phyloP scores from a whole-genome alignment of 2,888 invertebrate genomes.

The Drosophila siamana region DNA sequence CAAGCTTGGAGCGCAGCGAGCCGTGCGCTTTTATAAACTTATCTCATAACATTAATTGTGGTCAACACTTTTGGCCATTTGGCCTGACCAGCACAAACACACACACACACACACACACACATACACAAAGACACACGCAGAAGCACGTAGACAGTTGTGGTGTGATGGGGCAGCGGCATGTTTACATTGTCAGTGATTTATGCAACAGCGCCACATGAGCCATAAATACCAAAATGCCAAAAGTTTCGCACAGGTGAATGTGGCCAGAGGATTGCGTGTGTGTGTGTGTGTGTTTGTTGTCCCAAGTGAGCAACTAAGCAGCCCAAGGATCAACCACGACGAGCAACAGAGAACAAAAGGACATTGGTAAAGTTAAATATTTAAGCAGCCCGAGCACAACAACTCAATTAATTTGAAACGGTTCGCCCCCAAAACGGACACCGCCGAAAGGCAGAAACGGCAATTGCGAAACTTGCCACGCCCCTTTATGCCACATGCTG shows the following conservation, averaged over 20 bases:
- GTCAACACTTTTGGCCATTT: slow-evolving; percentile 82
- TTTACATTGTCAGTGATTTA: slow-evolving; percentile 84
- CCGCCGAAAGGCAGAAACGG: slow-evolving; percentile 31
- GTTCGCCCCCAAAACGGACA: slow-evolving; percentile 38
- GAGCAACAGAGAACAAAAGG: slow-evolving; percentile 54
- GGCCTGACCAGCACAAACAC: slow-evolving; percentile 50
- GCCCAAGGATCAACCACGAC: slow-evolving; percentile 71
- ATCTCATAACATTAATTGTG: slow-evolving; percentile 85
- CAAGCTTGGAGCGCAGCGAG: slow-evolving; percentile 59
- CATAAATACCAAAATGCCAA: slow-evolving; percentile 83
- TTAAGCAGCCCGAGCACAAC: slow-evolving; percentile 77
- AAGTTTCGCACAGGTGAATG: slow-evolving; percentile 66
- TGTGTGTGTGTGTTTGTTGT: slow-evolving; percentile 35
- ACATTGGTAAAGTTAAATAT: slow-evolving; percentile 80
- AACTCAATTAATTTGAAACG: slow-evolving; percentile 85
- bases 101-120: slow-evolving; percentile 37
- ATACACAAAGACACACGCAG: slow-evolving; percentile 38
- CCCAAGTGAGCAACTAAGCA: slow-evolving; percentile 83
- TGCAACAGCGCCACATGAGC: slow-evolving; percentile 83
- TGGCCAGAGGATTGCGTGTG: slow-evolving; percentile 25
- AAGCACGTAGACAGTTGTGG: slow-evolving; percentile 3
- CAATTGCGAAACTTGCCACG: slow-evolving; percentile 44
- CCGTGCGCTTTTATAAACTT: slow-evolving; percentile 80
- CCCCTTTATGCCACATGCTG: background rate
- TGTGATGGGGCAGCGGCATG: slow-evolving; percentile 42